Percentiles rank a stretch among this genome's conserved stretches.
Conservation (phyloP, 2,888 invertebrate genomes). For the Stegana nigrithorax region DNA sequence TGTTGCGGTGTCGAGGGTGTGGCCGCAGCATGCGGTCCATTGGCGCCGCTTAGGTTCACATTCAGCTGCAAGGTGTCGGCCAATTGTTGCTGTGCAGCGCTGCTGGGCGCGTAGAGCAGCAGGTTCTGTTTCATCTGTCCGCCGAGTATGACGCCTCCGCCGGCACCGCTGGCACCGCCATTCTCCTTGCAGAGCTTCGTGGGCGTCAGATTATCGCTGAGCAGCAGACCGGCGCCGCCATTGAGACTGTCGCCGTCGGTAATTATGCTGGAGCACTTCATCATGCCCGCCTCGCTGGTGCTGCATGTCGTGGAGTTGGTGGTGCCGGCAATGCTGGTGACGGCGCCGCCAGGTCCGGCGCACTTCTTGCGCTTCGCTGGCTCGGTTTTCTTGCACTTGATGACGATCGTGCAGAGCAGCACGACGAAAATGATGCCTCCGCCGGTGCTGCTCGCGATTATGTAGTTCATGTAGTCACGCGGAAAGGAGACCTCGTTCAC, state of each 20-base stretch:
- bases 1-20: slow-evolving; percentile 52
- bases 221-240: slow-evolving; percentile 47
- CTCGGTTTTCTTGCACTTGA: slow-evolving; percentile 70
- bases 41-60: slow-evolving; percentile 50
- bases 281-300: slow-evolving; percentile 70
- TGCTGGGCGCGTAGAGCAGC: slow-evolving; percentile 63
- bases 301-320: slow-evolving; percentile 46
- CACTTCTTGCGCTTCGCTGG: slow-evolving; percentile 72
- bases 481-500: slow-evolving; percentile 78
- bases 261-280: slow-evolving; percentile 71
- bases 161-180: slow-evolving; percentile 34
- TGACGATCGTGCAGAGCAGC: slow-evolving; percentile 76
- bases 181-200: slow-evolving; percentile 58
- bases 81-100: slow-evolving; percentile 43
- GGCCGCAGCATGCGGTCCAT: slow-evolving; percentile 43
- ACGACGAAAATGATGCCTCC: slow-evolving; percentile 75
- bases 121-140: slow-evolving; percentile 67
- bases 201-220: slow-evolving; percentile 58
- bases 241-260: slow-evolving; percentile 58
- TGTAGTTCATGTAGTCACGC: slow-evolving; percentile 78
- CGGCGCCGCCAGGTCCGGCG: slow-evolving; percentile 62
- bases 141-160: slow-evolving; percentile 58
- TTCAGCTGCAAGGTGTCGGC: slow-evolving; percentile 53
- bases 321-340: slow-evolving; percentile 69
- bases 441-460: slow-evolving; percentile 76